A percentile compares a stretch with the other conserved stretches of the same genome.
Evolutionary conservation across 2,888 invertebrate genomes (phyloP).

Genomic region (Ctena decussata): DNA sequence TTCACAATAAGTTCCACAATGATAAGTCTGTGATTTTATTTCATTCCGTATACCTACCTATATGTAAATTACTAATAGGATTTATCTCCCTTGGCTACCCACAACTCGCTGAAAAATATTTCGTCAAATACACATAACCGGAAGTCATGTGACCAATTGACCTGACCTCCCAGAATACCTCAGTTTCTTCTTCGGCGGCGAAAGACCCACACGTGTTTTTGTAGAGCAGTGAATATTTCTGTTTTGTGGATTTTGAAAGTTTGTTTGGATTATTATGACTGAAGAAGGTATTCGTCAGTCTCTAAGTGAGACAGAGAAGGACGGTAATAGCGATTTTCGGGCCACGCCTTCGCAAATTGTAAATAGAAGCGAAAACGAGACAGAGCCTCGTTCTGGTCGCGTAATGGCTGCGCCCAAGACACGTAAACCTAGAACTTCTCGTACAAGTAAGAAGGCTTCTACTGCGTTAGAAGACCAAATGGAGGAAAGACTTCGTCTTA

Average conservation of each 20-base stretch:
- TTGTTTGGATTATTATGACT: background rate
- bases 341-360: background rate
- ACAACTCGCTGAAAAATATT: slow-evolving; percentile 10
- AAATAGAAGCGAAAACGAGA: background rate
- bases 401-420: background rate
- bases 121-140: background rate
- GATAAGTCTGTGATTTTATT: no score
- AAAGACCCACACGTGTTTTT: background rate
- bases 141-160: background rate
- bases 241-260: background rate
- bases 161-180: background rate
- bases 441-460: background rate
- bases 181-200: background rate
- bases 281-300: background rate
- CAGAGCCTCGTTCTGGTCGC: background rate
- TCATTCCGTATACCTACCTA: slow-evolving; percentile 9
- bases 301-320: background rate
- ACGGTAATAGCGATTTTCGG: background rate
- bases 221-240: background rate
- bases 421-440: background rate
- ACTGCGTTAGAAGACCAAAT: background rate
- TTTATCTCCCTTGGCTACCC: background rate
- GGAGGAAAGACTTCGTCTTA: background rate
- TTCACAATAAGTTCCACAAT: no score
- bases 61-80: slow-evolving; percentile 17